Conservation (phyloP, 2,797 vertebrate genomes). For the Aplochiton taeniatus region DNA sequence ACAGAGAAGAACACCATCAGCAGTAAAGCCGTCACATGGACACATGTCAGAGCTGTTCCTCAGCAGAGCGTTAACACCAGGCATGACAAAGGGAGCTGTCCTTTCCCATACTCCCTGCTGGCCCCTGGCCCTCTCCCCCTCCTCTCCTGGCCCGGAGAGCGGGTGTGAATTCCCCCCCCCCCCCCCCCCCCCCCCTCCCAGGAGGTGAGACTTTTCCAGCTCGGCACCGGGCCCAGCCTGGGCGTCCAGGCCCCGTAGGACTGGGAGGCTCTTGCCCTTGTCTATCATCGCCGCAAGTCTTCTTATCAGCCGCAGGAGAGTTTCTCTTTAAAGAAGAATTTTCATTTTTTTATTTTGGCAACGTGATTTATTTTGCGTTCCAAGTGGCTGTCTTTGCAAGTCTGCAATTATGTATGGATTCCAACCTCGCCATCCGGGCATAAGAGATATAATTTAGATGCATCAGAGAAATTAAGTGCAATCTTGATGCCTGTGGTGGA, state of each 20-base stretch:
- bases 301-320: slow-evolving; percentile 8
- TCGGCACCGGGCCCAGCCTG: slow-evolving; percentile 19
- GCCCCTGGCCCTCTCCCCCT: slow-evolving; percentile 4
- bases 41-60: slow-evolving; percentile 27
- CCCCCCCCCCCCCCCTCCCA: slow-evolving; percentile 36
- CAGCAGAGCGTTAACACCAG: slow-evolving; percentile 38
- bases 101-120: slow-evolving; percentile 13
- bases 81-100: slow-evolving; percentile 44
- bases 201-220: slow-evolving; percentile 60
- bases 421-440: neutral
- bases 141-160: slow-evolving; percentile 36
- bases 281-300: slow-evolving; percentile 7
- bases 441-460: slow-evolving; percentile 3
- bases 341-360: neutral
- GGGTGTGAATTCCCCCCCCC: slow-evolving; percentile 62
- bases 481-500: slow-evolving; percentile 18
- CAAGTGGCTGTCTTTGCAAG: neutral
- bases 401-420: slow-evolving; percentile 7
- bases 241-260: slow-evolving; percentile 11
- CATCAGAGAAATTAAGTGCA: slow-evolving; percentile 8
- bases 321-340: neutral
- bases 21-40: slow-evolving; percentile 25
- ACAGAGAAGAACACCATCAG: neutral
- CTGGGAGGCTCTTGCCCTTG: slow-evolving; percentile 12
- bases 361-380: slow-evolving; percentile 5